Percentiles rank a stretch among this genome's conserved stretches.
Conservation (phyloP, 2,888 invertebrate genomes). For the Acleris holmiana region DNA sequence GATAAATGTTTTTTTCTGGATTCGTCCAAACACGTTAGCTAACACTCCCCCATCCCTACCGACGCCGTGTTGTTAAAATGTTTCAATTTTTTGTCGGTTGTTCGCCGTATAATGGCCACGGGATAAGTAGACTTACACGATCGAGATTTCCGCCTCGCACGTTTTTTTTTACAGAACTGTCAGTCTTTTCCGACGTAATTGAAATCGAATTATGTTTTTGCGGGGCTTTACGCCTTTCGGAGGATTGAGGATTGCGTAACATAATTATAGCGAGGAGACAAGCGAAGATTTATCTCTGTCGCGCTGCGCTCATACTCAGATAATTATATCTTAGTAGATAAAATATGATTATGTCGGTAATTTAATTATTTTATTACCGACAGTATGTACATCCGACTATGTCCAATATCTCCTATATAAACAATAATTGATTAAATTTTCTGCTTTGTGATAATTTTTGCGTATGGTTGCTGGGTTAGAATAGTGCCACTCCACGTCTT, state of each 20-base stretch:
- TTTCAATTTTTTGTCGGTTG: constrained; percentile 35
- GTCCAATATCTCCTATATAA: too few species aligned
- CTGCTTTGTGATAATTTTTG: too few species aligned
- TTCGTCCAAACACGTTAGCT: constrained; percentile 2
- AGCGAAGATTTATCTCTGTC: neutral
- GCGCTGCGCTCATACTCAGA: too few species aligned
- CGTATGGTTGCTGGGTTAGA: too few species aligned
- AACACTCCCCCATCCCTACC: neutral
- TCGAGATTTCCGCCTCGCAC: constrained; percentile 36
- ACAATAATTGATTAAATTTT: too few species aligned
- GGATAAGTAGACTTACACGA: constrained; percentile 33
- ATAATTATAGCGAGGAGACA: constrained; percentile 1
- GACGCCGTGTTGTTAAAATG: constrained; percentile 34
- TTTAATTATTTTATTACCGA: too few species aligned
- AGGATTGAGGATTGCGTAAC: neutral
- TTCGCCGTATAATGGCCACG: constrained; percentile 25
- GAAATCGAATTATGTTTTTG: constrained; percentile 33
- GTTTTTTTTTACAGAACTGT: constrained; percentile 23
- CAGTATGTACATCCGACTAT: too few species aligned
- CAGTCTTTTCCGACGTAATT: constrained; percentile 27
- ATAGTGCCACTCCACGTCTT: too few species aligned
- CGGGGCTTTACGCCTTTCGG: neutral
- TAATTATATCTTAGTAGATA: too few species aligned
- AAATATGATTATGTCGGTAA: too few species aligned
- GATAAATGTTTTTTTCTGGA: neutral